A percentile compares a stretch with the other conserved stretches of the same genome.
These are phyloP conservation scores for Polypterus senegalus DNA, from an alignment of 2,113 vertebrate species.

Conservation along the genomic window DNA sequence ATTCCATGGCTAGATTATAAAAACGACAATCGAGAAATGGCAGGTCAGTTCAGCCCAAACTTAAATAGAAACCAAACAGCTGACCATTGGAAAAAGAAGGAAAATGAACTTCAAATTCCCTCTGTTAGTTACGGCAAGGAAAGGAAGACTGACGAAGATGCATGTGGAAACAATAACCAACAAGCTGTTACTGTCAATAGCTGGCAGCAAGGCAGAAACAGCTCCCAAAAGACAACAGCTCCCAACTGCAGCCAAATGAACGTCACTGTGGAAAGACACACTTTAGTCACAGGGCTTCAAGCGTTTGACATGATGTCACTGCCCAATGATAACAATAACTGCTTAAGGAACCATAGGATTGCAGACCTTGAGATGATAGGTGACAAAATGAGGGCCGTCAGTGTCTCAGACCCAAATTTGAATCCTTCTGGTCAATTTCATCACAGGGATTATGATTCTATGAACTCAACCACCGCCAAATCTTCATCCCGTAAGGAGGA, in stretches of 20 bases:
- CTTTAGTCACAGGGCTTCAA: constrained; percentile 56
- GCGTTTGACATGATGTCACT: constrained; percentile 51
- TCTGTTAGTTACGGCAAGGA: constrained; percentile 17
- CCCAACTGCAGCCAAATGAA: constrained; percentile 47
- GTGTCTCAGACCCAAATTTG: constrained; percentile 19
- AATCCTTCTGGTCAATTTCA: constrained; percentile 25
- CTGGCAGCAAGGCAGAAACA: constrained; percentile 21
- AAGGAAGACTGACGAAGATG: constrained; percentile 27
- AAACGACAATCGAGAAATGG: constrained; percentile 44
- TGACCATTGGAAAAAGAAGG: constrained; percentile 34
- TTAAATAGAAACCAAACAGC: constrained; percentile 23
- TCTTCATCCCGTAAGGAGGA: constrained; percentile 29
- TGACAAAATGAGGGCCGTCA: constrained; percentile 29
- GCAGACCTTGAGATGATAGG: constrained; percentile 38
- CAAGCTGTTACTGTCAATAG: constrained; percentile 26
- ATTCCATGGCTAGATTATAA: constrained; percentile 50
- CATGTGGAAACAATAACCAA: constrained; percentile 23
- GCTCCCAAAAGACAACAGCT: constrained; percentile 33
- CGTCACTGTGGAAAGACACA: constrained; percentile 60
- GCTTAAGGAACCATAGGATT: constrained; percentile 36
- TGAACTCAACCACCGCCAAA: constrained; percentile 2
- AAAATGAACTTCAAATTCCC: constrained; percentile 35
- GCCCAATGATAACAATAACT: constrained; percentile 43
- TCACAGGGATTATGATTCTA: constrained; percentile 22
- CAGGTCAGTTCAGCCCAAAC: constrained; percentile 27